Conservation (phyloP, 2,888 invertebrate genomes). For the Chrysodeixis includens region DNA sequence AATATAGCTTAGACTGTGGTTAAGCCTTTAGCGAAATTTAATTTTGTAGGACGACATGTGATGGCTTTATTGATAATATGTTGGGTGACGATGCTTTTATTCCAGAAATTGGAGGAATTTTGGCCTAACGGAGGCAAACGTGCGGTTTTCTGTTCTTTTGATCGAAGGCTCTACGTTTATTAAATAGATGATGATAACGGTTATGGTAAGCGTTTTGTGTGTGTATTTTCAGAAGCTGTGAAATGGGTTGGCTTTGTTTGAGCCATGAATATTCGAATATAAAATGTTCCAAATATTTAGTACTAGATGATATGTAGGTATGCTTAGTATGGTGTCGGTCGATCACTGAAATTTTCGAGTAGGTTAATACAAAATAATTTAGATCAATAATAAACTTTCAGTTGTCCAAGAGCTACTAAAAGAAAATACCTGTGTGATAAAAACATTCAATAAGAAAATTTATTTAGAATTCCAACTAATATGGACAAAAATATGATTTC, state of each 20-base stretch:
- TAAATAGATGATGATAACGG: conserved; percentile 13
- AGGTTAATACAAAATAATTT: too few species aligned
- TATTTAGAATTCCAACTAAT: neutral
- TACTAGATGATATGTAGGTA: too few species aligned
- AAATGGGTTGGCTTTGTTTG: neutral
- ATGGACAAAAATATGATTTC: neutral
- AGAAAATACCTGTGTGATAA: too few species aligned
- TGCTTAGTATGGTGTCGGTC: too few species aligned
- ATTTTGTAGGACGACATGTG: conserved; percentile 62
- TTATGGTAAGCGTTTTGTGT: neutral
- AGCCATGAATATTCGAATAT: too few species aligned
- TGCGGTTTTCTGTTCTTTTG: conserved; percentile 48
- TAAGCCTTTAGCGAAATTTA: conserved; percentile 54
- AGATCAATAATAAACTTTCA: too few species aligned
- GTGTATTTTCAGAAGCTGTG: neutral
- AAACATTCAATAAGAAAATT: too few species aligned
- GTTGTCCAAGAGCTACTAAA: too few species aligned
- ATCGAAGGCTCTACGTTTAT: conserved; percentile 29
- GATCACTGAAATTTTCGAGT: too few species aligned
- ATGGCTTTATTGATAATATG: conserved; percentile 61
- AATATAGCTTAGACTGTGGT: conserved; percentile 57
- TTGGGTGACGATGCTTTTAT: conserved; percentile 60
- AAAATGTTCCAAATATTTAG: too few species aligned
- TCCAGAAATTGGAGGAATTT: conserved; percentile 45
- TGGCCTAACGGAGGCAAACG: conserved; percentile 54